Evolutionary conservation across 2,797 vertebrate genomes (phyloP).

Genomic region (Pelochelys cantorii): DNA sequence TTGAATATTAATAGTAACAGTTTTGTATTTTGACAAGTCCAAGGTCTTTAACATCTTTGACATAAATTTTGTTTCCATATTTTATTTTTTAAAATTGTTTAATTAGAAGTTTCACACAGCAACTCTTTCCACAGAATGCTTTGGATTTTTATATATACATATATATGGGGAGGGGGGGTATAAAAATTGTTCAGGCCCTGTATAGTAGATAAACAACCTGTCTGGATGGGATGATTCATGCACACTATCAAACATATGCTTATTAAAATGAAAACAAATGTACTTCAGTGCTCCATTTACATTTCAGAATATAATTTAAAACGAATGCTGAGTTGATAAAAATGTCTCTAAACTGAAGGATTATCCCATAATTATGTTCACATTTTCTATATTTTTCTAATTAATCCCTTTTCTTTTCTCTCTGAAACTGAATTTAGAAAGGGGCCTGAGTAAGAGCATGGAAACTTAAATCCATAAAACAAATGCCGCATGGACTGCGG

Average conservation of each 20-base stretch:
- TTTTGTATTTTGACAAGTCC: constrained; percentile 24
- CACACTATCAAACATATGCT: neutral
- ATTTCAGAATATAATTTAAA: constrained; percentile 34
- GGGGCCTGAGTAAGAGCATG: too few relatives aligned
- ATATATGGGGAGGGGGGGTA: neutral
- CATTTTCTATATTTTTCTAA: neutral
- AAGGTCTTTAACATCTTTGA: constrained; percentile 20
- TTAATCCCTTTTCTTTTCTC: neutral
- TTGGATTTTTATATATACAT: neutral
- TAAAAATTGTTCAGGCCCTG: neutral
- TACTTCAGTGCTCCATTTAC: constrained; percentile 31
- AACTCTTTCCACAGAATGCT: neutral
- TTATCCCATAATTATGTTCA: neutral
- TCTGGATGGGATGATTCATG: neutral
- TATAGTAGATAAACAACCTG: neutral
- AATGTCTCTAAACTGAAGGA: constrained; percentile 3
- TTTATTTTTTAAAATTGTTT: neutral
- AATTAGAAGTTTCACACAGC: neutral
- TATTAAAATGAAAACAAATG: neutral
- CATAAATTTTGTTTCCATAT: neutral
- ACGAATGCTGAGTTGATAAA: constrained; percentile 16
- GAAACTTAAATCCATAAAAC: neutral
- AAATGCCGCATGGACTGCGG: neutral
- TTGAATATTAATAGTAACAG: constrained; percentile 34
- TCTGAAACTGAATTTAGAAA: neutral